Percentiles rank a stretch among this genome's conserved stretches.
phyloP scores from a whole-genome alignment of 1,140 invertebrate species.

The Stenopsyche tienmushanensis region DNA sequence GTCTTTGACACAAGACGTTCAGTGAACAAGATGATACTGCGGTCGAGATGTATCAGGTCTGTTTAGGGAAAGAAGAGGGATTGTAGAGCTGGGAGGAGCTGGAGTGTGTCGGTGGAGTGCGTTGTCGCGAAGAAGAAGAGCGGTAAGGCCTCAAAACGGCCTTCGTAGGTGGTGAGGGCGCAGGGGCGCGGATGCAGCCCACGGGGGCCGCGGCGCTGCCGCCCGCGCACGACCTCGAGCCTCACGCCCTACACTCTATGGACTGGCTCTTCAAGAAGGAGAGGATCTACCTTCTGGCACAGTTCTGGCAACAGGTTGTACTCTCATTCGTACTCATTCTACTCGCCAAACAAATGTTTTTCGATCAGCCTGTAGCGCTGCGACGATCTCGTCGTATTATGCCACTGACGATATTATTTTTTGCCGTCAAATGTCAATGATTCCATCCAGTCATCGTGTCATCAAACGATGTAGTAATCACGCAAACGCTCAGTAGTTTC shows the following conservation, averaged over 20 bases:
- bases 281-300: conserved; percentile 85
- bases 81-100: too few species aligned
- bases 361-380: not conserved
- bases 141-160: conserved; percentile 31
- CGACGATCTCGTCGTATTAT: not conserved
- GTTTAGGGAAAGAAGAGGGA: too few species aligned
- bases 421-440: conserved; percentile 3
- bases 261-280: conserved; percentile 95
- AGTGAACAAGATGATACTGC: too few species aligned
- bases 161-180: conserved; percentile 32
- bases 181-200: conserved; percentile 66
- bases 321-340: not conserved
- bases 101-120: too few species aligned
- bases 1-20: too few species aligned
- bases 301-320: conserved; percentile 92
- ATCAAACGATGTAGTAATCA: conserved; percentile 16
- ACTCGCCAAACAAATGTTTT: not conserved
- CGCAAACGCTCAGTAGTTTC: conserved; percentile 11
- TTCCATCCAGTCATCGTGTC: conserved; percentile 25
- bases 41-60: too few species aligned
- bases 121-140: too few species aligned
- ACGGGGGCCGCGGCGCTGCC: conserved; percentile 75
- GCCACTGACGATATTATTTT: not conserved
- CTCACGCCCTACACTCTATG: conserved; percentile 87
- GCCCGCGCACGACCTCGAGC: conserved; percentile 68